Percentiles rank a stretch among this genome's conserved stretches.
These are phyloP conservation scores for Porphyrio hochstetteri DNA, from an alignment of 2,113 vertebrate species.

Conservation along the genomic window DNA sequence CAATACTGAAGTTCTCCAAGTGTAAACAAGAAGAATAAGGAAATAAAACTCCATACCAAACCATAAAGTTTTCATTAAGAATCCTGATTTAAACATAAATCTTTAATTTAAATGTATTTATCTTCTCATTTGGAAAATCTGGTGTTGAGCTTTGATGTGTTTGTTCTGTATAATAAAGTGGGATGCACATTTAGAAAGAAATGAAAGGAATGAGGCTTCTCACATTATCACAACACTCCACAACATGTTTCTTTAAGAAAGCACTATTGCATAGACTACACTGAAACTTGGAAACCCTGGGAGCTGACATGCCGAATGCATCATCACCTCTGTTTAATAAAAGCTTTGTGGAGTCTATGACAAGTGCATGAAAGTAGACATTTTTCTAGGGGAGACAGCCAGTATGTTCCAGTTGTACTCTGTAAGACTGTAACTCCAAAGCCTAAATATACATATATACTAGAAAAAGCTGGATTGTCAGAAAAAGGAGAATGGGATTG, in stretches of 20 bases:
- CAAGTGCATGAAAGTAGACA: background rate
- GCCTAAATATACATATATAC: background rate
- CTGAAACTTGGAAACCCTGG: background rate
- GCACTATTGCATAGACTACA: background rate
- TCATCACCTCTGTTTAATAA: background rate
- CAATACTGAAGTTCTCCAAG: background rate
- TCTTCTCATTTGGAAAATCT: background rate
- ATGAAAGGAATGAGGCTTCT: background rate
- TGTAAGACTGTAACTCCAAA: background rate
- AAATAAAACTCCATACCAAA: background rate
- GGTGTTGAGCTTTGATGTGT: background rate
- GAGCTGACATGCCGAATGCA: background rate
- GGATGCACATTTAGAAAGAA: background rate
- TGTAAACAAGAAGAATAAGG: background rate
- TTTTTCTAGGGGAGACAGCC: background rate
- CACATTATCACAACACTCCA: background rate
- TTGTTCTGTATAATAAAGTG: background rate
- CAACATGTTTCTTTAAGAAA: background rate
- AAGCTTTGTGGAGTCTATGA: background rate
- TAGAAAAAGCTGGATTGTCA: background rate
- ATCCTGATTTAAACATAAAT: background rate
- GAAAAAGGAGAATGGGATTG: background rate
- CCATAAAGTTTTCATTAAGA: background rate
- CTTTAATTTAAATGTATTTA: background rate
- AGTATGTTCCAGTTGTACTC: background rate